Conservation (phyloP, 2,113 vertebrate species). For the Apodemus speciosus region DNA sequence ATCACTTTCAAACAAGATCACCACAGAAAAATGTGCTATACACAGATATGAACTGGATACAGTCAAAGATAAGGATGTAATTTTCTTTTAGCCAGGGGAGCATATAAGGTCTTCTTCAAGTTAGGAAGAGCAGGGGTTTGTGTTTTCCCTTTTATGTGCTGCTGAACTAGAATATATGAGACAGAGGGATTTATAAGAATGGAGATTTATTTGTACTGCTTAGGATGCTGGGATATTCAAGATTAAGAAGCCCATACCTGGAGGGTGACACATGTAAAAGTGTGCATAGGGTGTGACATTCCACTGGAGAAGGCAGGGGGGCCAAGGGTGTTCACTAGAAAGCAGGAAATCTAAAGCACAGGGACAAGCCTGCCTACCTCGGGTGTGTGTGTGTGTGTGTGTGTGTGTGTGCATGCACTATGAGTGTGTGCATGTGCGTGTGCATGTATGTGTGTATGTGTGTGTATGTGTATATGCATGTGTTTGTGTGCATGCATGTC, state of each 20-base stretch:
- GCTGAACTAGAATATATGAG: neutral
- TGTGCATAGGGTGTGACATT: neutral
- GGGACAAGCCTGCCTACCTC: neutral
- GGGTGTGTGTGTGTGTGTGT: too few relatives aligned
- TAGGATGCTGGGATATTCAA: neutral
- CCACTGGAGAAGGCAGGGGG: too few relatives aligned
- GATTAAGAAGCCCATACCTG: neutral
- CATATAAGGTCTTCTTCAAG: neutral
- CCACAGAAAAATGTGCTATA: neutral
- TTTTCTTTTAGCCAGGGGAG: neutral
- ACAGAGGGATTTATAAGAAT: neutral
- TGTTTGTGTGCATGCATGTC: too few relatives aligned
- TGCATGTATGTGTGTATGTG: too few relatives aligned
- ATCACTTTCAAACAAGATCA: neutral
- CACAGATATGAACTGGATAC: neutral
- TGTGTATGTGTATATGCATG: too few relatives aligned
- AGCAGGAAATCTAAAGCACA: neutral
- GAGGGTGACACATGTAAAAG: neutral
- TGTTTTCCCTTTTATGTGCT: neutral
- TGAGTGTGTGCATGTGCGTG: too few relatives aligned
- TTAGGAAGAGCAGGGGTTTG: neutral
- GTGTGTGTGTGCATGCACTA: too few relatives aligned
- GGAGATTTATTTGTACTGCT: neutral
- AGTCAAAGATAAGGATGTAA: slow-evolving; percentile 1
- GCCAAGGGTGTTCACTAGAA: neutral